phyloP scores from a whole-genome alignment of 2,888 invertebrate genomes.

The Synergus gifuensis region DNA sequence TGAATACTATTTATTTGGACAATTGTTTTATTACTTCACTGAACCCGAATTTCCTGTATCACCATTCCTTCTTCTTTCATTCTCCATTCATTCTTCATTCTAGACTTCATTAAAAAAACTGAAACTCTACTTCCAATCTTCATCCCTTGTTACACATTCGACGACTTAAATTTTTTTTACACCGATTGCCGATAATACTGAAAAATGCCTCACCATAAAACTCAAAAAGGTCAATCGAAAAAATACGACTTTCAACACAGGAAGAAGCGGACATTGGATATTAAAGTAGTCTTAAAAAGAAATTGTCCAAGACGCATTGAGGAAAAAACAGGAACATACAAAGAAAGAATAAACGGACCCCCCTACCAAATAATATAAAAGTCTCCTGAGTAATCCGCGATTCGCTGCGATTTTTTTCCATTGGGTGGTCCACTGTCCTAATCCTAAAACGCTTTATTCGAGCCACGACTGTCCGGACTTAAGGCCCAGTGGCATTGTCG shows the following conservation, averaged over 20 bases:
- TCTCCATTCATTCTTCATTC: no score
- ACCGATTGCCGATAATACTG: neutral
- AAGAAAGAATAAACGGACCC: slow-evolving; percentile 24
- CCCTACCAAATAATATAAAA: slow-evolving; percentile 36
- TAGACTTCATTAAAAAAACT: neutral
- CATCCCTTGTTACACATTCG: neutral
- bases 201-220: slow-evolving; percentile 25
- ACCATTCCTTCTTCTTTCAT: no score
- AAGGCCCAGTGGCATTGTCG: slow-evolving; percentile 68
- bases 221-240: slow-evolving; percentile 21
- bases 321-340: slow-evolving; percentile 25
- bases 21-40: neutral
- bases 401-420: slow-evolving; percentile 49
- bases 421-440: slow-evolving; percentile 74
- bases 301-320: slow-evolving; percentile 9
- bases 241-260: slow-evolving; percentile 20
- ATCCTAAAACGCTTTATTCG: slow-evolving; percentile 75
- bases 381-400: slow-evolving; percentile 37
- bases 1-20: neutral
- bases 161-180: neutral
- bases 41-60: neutral
- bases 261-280: slow-evolving; percentile 29
- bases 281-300: slow-evolving; percentile 28
- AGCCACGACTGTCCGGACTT: slow-evolving; percentile 74
- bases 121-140: neutral